These are phyloP conservation scores for Drosophila nr. medialis DNA, from an alignment of 2,888 invertebrate genomes.

Conservation along the genomic window DNA sequence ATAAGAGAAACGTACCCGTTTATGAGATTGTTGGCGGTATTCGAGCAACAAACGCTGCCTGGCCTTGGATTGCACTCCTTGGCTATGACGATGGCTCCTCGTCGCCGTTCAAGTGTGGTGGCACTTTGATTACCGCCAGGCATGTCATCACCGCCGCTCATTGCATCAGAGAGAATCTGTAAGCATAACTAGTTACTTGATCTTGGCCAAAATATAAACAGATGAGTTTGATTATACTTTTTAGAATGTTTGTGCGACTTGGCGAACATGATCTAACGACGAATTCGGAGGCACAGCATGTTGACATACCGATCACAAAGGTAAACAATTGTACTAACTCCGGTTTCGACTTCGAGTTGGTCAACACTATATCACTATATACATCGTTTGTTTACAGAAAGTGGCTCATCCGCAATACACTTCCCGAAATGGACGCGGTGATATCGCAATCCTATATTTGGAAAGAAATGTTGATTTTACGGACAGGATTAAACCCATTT, in stretches of 20 bases:
- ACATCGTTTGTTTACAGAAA: slow-evolving; percentile 50
- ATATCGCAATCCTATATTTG: slow-evolving; percentile 91
- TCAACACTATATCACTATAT: background rate
- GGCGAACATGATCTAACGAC: slow-evolving; percentile 91
- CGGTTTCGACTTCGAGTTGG: background rate
- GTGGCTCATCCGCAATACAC: slow-evolving; percentile 77
- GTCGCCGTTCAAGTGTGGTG: slow-evolving; percentile 85
- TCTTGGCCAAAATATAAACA: background rate
- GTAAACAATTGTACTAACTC: slow-evolving; percentile 58
- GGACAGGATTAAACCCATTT: slow-evolving; percentile 86
- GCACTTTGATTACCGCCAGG: slow-evolving; percentile 84
- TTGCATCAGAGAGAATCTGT: slow-evolving; percentile 66
- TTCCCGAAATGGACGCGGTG: slow-evolving; percentile 87
- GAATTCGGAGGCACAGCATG: slow-evolving; percentile 86
- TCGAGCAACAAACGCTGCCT: slow-evolving; percentile 89
- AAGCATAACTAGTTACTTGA: slow-evolving; percentile 14
- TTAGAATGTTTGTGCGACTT: slow-evolving; percentile 86
- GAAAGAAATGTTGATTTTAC: slow-evolving; percentile 86
- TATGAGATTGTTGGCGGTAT: slow-evolving; percentile 87
- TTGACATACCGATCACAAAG: slow-evolving; percentile 87
- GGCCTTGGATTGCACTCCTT: slow-evolving; percentile 92
- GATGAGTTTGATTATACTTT: background rate
- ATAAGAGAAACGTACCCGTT: fast-evolving
- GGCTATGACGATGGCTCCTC: slow-evolving; percentile 87
- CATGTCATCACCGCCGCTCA: slow-evolving; percentile 89